Conservation (phyloP, 2,113 vertebrate species). For the Dipodomys merriami region DNA sequence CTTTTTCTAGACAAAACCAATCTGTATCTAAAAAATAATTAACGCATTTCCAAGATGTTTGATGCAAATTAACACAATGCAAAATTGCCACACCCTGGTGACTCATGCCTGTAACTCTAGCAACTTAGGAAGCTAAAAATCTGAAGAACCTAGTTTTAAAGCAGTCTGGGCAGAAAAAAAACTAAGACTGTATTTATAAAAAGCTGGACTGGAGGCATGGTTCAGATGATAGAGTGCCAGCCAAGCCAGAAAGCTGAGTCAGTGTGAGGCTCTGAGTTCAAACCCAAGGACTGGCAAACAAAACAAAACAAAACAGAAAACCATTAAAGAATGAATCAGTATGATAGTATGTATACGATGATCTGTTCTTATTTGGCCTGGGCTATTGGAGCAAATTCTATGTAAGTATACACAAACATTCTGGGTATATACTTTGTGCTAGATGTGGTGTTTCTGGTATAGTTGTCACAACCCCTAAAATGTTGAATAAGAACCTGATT, state of each 20-base stretch:
- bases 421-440: neutral
- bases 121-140: no score
- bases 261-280: no score
- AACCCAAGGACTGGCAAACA: no score
- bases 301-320: no score
- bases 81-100: no score
- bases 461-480: neutral
- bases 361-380: neutral
- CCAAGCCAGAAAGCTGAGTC: no score
- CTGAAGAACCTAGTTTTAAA: no score
- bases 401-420: accelerated
- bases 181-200: no score
- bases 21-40: slow-evolving; percentile 25
- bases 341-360: neutral
- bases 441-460: neutral
- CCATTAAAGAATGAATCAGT: neutral
- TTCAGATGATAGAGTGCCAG: no score
- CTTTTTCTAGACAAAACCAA: slow-evolving; percentile 5
- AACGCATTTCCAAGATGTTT: neutral
- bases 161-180: no score
- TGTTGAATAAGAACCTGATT: neutral
- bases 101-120: no score
- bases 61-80: slow-evolving; percentile 12
- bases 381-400: neutral
- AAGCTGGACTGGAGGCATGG: no score